Percentiles rank a stretch among this genome's conserved stretches.
phyloP scores from a whole-genome alignment of 2,113 vertebrate species.

The Phalacrocorax pelagicus region DNA sequence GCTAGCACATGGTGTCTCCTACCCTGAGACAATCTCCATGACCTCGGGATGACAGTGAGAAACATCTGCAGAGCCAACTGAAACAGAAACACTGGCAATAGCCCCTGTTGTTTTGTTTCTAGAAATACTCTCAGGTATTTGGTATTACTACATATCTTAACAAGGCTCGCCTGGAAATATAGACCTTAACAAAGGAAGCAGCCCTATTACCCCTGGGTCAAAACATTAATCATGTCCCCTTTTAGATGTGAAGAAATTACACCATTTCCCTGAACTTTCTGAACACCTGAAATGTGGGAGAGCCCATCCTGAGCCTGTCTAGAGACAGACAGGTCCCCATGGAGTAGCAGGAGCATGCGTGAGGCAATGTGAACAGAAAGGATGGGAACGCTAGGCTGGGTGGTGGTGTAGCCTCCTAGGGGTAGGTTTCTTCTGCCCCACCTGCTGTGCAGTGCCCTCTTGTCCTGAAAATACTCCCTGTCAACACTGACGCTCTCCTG shows the following conservation, averaged over 20 bases:
- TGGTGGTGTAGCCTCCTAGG: not conserved
- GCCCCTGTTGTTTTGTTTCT: not conserved
- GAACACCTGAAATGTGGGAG: not conserved
- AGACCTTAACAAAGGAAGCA: not conserved
- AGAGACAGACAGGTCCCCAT: not conserved
- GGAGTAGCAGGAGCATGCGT: not conserved
- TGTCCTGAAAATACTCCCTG: not conserved
- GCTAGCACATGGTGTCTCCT: not conserved
- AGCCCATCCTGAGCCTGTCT: not conserved
- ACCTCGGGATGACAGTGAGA: not conserved
- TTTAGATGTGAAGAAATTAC: not conserved
- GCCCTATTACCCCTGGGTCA: not conserved
- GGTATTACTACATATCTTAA: not conserved
- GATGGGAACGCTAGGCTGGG: fast-evolving
- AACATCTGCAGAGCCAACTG: not conserved
- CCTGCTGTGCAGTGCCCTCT: not conserved
- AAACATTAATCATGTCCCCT: not conserved
- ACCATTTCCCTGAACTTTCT: not conserved
- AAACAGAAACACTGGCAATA: not conserved
- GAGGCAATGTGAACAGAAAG: not conserved
- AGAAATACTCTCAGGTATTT: not conserved
- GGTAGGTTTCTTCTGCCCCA: not conserved
- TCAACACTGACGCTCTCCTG: not conserved
- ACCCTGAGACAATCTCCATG: not conserved
- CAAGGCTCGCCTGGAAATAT: not conserved